Evolutionary conservation across 2,888 invertebrate species (phyloP).

Genomic region (Allophyes oxyacanthae): DNA sequence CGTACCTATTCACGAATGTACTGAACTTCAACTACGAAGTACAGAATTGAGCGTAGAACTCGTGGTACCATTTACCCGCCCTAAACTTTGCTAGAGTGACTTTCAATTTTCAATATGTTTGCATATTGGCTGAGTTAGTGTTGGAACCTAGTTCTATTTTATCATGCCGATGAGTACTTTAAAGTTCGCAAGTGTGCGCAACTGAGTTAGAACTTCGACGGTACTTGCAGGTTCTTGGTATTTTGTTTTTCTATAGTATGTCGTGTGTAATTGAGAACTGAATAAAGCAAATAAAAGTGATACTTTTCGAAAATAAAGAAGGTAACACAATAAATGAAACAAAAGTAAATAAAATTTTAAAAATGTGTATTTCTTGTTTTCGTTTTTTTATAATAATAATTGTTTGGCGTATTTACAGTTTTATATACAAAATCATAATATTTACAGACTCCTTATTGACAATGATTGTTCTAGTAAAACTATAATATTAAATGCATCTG

Average conservation of each 20-base stretch:
- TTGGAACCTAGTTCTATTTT: slow-evolving; percentile 58
- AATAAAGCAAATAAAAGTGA: slow-evolving; percentile 43
- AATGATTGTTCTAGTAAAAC: slow-evolving; percentile 71
- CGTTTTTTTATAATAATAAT: slow-evolving; percentile 71
- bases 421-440: slow-evolving; percentile 81
- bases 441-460: slow-evolving; percentile 80
- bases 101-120: slow-evolving; percentile 74
- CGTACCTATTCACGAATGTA: slow-evolving; percentile 45
- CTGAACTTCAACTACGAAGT: slow-evolving; percentile 29
- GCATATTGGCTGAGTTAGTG: slow-evolving; percentile 66
- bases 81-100: slow-evolving; percentile 60
- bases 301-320: slow-evolving; percentile 38
- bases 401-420: slow-evolving; percentile 78
- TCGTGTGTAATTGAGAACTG: slow-evolving; percentile 4
- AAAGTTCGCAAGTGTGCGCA: slow-evolving; percentile 53
- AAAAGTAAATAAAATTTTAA: slow-evolving; percentile 85
- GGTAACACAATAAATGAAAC: slow-evolving; percentile 81
- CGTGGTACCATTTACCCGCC: slow-evolving; percentile 41
- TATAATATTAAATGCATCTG: slow-evolving; percentile 82
- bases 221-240: slow-evolving; percentile 12
- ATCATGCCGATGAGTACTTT: slow-evolving; percentile 55
- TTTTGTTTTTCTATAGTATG: slow-evolving; percentile 2
- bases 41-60: slow-evolving; percentile 33
- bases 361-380: slow-evolving; percentile 84
- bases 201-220: slow-evolving; percentile 50